These are phyloP conservation scores for Cebus imitator DNA, from an alignment of 2,113 vertebrate species.

Conservation along the genomic window DNA sequence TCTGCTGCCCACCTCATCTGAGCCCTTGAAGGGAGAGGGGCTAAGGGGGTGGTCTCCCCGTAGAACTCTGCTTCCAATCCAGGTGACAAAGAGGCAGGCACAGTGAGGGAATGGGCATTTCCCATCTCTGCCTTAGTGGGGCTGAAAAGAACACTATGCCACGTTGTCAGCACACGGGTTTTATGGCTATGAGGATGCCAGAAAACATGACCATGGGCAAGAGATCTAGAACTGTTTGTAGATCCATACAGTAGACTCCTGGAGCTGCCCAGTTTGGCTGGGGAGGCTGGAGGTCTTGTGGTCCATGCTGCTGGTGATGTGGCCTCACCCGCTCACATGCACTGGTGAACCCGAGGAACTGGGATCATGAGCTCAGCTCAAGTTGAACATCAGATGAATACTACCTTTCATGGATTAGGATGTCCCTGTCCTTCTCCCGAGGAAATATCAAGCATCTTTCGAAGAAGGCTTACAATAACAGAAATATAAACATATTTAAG, in stretches of 20 bases:
- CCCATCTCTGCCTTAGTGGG: no score
- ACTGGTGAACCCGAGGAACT: neutral
- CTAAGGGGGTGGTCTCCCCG: accelerated
- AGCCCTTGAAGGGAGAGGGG: neutral
- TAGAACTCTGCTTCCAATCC: neutral
- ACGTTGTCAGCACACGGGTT: accelerated
- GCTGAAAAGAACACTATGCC: neutral
- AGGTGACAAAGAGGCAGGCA: neutral
- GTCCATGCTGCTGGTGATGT: no score
- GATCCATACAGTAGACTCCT: neutral
- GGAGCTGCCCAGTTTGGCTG: accelerated
- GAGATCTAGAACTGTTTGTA: neutral
- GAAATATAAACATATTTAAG: neutral
- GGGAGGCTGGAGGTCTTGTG: neutral
- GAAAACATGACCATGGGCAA: neutral
- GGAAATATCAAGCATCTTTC: neutral
- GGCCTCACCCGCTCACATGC: neutral
- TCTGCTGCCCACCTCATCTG: neutral
- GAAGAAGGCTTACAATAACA: neutral
- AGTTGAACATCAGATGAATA: neutral
- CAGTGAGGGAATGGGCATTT: neutral
- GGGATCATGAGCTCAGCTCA: neutral
- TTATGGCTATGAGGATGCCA: neutral
- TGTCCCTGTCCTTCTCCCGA: neutral
- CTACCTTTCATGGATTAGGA: neutral